These are phyloP conservation scores for Crax fasciolata DNA, from an alignment of 2,797 vertebrate species.

Conservation along the genomic window DNA sequence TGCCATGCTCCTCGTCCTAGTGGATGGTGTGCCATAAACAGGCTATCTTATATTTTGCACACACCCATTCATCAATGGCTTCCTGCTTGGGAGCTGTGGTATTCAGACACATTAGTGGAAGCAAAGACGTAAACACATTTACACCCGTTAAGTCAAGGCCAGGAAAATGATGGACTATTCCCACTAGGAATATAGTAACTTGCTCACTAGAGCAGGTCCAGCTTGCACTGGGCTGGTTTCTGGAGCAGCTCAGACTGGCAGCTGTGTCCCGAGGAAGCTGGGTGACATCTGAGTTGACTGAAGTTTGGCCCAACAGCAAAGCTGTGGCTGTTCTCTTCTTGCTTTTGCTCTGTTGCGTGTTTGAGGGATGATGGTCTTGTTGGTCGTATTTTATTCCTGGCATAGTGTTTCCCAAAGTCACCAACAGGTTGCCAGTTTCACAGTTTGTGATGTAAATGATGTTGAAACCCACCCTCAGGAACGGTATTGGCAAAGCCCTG, in stretches of 20 bases:
- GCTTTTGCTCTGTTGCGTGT: not conserved
- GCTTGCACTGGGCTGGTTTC: not conserved
- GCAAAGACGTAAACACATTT: conserved; percentile 15
- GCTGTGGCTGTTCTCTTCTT: not conserved
- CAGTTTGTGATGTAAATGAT: not conserved
- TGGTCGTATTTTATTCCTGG: not conserved
- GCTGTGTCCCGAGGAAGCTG: not conserved
- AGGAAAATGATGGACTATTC: conserved; percentile 23
- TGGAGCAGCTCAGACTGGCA: not conserved
- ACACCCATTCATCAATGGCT: conserved; percentile 37
- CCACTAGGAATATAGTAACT: not conserved
- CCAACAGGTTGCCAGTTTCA: not conserved
- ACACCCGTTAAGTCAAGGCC: conserved; percentile 9
- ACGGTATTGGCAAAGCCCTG: conserved; percentile 28
- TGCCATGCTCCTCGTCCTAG: not conserved
- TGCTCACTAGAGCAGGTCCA: not conserved
- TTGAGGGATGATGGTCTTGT: not conserved
- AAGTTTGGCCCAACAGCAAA: not conserved
- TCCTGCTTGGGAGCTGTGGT: conserved; percentile 49
- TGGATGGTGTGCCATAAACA: not conserved
- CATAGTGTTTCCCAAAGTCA: not conserved
- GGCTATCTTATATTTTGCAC: conserved; percentile 15
- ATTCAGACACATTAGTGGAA: conserved; percentile 12
- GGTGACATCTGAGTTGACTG: not conserved
- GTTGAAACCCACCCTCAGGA: not conserved